Percentiles rank a stretch among this genome's conserved stretches.
These are phyloP conservation scores for Umimayanthus chanpuru DNA, from an alignment of 92 coral and sea anemone genomes.

Conservation along the genomic window DNA sequence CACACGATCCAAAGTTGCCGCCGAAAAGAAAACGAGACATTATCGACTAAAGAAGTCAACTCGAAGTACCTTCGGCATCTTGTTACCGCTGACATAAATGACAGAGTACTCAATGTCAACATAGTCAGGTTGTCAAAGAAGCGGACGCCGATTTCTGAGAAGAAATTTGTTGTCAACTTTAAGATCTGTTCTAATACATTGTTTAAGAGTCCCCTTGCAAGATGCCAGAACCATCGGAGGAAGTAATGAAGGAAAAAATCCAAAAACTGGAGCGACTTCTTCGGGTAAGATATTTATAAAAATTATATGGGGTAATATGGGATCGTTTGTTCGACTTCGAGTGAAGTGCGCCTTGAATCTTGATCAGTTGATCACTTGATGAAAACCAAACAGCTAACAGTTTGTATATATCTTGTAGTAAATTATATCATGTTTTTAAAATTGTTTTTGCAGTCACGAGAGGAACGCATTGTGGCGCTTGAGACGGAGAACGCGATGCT, in stretches of 20 bases:
- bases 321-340: neutral
- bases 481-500: constrained; percentile 99
- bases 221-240: constrained; percentile 77
- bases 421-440: neutral
- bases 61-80: neutral
- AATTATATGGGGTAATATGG: too few relatives aligned
- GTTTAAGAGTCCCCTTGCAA: too few relatives aligned
- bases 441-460: constrained; percentile 79
- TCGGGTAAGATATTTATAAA: constrained; percentile 64
- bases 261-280: constrained; percentile 70
- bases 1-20: neutral
- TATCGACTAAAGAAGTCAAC: neutral
- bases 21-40: constrained; percentile 9
- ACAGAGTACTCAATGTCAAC: constrained; percentile 58
- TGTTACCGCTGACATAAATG: constrained; percentile 63
- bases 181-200: too few relatives aligned
- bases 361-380: neutral
- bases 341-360: neutral
- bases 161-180: neutral
- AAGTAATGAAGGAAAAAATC: constrained; percentile 81
- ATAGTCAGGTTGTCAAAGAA: constrained; percentile 80
- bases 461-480: constrained; percentile 94
- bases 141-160: constrained; percentile 33
- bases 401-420: neutral
- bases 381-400: neutral